phyloP scores from a whole-genome alignment of 2,797 vertebrate species.

The Hydrocynus forskahlii region DNA sequence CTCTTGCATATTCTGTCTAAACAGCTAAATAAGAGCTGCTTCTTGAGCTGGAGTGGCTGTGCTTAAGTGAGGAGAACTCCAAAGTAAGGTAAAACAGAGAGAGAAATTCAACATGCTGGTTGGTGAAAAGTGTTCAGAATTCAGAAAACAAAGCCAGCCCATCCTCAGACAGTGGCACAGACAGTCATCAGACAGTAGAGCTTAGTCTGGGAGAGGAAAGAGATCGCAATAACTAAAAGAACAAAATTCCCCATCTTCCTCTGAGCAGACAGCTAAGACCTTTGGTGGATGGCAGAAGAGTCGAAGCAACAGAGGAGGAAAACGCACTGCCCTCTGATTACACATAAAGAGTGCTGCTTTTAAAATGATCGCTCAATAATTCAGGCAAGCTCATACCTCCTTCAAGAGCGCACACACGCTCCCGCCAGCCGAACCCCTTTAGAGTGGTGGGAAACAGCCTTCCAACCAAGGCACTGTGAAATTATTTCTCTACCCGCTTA shows the following conservation, averaged over 20 bases:
- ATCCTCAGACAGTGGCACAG: constrained; percentile 22
- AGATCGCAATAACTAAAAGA: constrained; percentile 14
- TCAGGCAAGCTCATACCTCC: constrained; percentile 39
- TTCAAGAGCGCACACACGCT: not conserved
- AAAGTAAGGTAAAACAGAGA: not conserved
- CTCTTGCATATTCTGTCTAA: not conserved
- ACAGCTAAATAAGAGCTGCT: not conserved
- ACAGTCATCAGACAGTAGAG: constrained; percentile 9
- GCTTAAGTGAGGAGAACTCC: not conserved
- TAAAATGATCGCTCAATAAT: constrained; percentile 40
- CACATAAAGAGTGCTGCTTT: constrained; percentile 39
- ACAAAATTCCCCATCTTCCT: constrained; percentile 10
- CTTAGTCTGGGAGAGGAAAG: constrained; percentile 11
- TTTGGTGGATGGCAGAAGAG: constrained; percentile 26
- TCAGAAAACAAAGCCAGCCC: constrained; percentile 15
- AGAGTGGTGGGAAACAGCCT: constrained; percentile 3
- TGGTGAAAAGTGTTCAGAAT: not conserved
- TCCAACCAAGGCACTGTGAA: constrained; percentile 10
- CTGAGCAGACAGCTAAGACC: not conserved
- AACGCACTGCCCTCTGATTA: constrained; percentile 31
- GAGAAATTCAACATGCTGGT: not conserved
- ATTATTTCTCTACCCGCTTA: constrained; percentile 12
- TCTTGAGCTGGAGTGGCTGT: not conserved
- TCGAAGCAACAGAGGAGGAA: constrained; percentile 16
- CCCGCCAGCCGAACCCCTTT: constrained; percentile 12